phyloP scores from a whole-genome alignment of 2,888 invertebrate genomes.

The Aporophyla nigra region DNA sequence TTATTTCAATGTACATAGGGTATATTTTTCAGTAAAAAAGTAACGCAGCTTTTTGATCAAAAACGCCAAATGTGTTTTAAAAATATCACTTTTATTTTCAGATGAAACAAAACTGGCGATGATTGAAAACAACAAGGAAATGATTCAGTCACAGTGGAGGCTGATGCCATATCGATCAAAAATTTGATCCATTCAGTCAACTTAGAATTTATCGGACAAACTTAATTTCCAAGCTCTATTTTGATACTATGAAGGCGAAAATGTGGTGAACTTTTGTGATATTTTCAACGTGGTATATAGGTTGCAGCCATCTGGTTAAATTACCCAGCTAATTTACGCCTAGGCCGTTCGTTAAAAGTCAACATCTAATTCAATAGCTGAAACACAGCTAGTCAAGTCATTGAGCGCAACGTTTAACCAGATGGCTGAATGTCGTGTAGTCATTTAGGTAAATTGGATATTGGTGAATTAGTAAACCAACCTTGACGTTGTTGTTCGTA shows the following conservation, averaged over 20 bases:
- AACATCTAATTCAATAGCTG: too few relatives aligned
- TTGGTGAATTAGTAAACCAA: too few relatives aligned
- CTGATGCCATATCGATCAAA: constrained; percentile 87
- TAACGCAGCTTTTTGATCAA: neutral
- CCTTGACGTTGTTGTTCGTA: too few relatives aligned
- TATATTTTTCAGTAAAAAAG: neutral
- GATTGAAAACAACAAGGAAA: constrained; percentile 86
- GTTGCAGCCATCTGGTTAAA: too few relatives aligned
- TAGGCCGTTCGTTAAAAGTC: too few relatives aligned
- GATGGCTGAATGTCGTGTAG: too few relatives aligned
- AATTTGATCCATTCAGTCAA: constrained; percentile 71
- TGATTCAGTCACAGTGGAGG: constrained; percentile 89
- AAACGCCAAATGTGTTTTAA: neutral
- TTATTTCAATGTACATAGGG: neutral
- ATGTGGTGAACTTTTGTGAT: constrained; percentile 7
- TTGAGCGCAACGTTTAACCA: too few relatives aligned
- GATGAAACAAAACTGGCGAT: constrained; percentile 84
- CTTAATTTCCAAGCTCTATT: constrained; percentile 17
- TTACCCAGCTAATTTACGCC: too few relatives aligned
- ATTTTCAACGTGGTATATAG: neutral
- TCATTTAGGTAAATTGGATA: too few relatives aligned
- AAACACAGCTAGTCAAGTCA: too few relatives aligned
- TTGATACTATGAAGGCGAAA: constrained; percentile 12
- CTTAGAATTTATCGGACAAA: constrained; percentile 6
- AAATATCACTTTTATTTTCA: constrained; percentile 74